phyloP scores from a whole-genome alignment of 1,140 invertebrate species.

The Yoshiicerus persimilis region DNA sequence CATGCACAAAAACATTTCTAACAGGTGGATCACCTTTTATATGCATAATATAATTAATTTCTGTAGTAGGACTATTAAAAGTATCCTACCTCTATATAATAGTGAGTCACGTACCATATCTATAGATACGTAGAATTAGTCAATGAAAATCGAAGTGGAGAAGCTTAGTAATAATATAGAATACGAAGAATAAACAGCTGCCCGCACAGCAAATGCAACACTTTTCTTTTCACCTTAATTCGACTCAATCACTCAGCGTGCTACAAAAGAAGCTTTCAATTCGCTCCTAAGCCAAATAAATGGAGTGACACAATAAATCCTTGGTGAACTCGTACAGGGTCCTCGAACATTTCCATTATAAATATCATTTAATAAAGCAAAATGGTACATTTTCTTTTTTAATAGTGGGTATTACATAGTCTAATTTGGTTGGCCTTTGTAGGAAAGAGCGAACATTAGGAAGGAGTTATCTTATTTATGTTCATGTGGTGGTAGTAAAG shows the following conservation, averaged over 20 bases:
- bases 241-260: conserved; percentile 1
- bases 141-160: not conserved
- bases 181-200: not conserved
- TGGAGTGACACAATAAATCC: not conserved
- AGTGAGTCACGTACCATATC: not conserved
- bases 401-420: not conserved
- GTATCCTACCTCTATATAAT: not conserved
- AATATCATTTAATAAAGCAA: not conserved
- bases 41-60: not conserved
- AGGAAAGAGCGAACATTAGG: not conserved
- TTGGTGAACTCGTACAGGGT: not conserved
- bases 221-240: conserved; percentile 10
- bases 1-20: not conserved
- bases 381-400: no score
- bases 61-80: not conserved
- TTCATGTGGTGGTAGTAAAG: not conserved
- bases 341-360: not conserved
- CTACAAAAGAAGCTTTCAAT: not conserved
- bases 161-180: not conserved
- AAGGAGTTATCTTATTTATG: not conserved
- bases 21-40: not conserved
- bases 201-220: not conserved
- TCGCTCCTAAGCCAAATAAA: not conserved
- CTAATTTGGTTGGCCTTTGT: not conserved
- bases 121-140: not conserved